Evolutionary conservation across 2,888 invertebrate genomes (phyloP).

Genomic region (Agrotis segetum): DNA sequence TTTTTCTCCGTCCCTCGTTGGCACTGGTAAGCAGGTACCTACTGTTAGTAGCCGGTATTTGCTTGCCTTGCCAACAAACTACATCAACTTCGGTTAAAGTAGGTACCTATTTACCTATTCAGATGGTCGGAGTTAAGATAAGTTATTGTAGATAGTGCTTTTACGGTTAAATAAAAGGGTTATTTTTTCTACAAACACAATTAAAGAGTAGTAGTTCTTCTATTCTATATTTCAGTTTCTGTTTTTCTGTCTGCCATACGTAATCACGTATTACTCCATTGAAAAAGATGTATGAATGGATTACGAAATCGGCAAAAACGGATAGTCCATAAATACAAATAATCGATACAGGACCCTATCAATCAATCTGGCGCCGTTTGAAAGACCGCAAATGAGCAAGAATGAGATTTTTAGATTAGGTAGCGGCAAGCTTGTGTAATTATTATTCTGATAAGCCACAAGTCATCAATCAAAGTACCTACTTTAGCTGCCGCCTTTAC

Average conservation of each 20-base stretch:
- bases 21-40: conserved; percentile 15
- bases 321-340: conserved; percentile 22
- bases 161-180: neutral
- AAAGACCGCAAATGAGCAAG: conserved; percentile 55
- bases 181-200: conserved; percentile 18
- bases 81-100: conserved; percentile 27
- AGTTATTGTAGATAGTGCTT: conserved; percentile 31
- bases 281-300: conserved; percentile 11
- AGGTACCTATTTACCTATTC: conserved; percentile 17
- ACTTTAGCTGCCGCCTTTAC: conserved; percentile 63
- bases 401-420: conserved; percentile 68
- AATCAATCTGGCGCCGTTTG: conserved; percentile 61
- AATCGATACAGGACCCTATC: conserved; percentile 54
- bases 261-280: neutral
- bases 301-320: conserved; percentile 11
- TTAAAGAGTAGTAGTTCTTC: neutral
- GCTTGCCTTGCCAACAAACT: conserved; percentile 39
- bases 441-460: conserved; percentile 69
- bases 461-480: conserved; percentile 75
- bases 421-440: conserved; percentile 65
- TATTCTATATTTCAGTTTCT: neutral
- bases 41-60: conserved; percentile 29
- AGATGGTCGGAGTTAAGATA: conserved; percentile 28
- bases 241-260: neutral
- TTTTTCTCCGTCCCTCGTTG: conserved; percentile 16